Evolutionary conservation across 1,140 invertebrate genomes (phyloP), one percentile per base, ranked within the genome.

Genomic region (Drosophila kepulauana): DNA sequence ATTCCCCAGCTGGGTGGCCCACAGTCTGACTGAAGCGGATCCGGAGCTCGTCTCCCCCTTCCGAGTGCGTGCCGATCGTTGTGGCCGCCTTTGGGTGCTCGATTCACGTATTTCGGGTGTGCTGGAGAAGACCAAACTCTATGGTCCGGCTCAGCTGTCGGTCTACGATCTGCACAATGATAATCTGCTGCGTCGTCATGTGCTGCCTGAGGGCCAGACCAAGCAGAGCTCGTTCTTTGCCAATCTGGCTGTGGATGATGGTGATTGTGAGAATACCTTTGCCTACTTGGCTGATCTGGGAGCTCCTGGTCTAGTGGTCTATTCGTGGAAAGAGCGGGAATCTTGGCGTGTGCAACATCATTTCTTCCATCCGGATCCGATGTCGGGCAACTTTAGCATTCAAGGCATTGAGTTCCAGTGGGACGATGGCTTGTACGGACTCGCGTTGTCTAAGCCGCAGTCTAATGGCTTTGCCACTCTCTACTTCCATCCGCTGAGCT

Each of bases 401-500:
- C 94, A 94, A 59, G 96, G 95, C 30, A 93, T 95, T 33, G 94
- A 94, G 63, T 97, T 97, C 88, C 95, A 95, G 70, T 97, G 96
- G 96, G 94, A 94, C 5, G 96, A 97, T 82, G 96, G 95, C 6
- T 82, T 97, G 1, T 97, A 97, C 61, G 96, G 96, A 0, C 88
- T 97, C 49, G 95, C 95, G 0, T 76, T 96, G 7, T 94, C 94
- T 2, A 94, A 94, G 5, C 94, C 95, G 0, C 94, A 94, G 49
- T 72, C 92, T 1, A 94, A 96, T 65, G 96, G 95, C 30, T 96
- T 93, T 81, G 95, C 96, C 64, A 96, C 94, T 0, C 81, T 97
- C 2, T 97, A 96, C 76, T 97, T 97, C 93, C 96, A 97, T 90
- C 95, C 96, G 0, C 93, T 97, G 76, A 94, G 95, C 8, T 96